phyloP scores from a whole-genome alignment of 2,797 vertebrate species.

The Microctenopoma steveboyesi region DNA sequence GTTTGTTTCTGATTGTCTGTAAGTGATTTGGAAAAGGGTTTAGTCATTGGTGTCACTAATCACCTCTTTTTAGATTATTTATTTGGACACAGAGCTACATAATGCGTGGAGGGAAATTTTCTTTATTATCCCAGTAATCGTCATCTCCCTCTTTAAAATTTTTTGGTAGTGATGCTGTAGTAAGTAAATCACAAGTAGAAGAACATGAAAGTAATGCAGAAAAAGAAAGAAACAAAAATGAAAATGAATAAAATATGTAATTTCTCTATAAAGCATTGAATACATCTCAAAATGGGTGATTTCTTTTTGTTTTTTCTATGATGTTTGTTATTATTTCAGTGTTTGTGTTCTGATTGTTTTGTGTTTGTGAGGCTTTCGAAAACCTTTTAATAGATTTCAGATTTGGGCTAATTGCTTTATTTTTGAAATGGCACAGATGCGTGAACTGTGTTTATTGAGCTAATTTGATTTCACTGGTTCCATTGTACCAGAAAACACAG shows the following conservation, averaged over 20 bases:
- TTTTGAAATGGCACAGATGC: not conserved
- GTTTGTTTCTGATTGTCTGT: conserved; percentile 72
- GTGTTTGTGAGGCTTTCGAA: conserved; percentile 21
- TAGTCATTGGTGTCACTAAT: not conserved
- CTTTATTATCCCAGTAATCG: conserved; percentile 35
- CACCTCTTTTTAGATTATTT: conserved; percentile 13
- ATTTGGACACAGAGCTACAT: conserved; percentile 22
- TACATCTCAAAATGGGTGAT: conserved; percentile 17
- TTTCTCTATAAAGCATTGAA: conserved; percentile 42
- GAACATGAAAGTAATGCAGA: conserved; percentile 1
- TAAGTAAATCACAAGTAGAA: conserved; percentile 4
- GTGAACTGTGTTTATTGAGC: not conserved
- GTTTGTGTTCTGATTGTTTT: conserved; percentile 45
- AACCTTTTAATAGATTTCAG: conserved; percentile 26
- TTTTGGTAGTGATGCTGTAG: not conserved
- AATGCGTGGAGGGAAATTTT: conserved; percentile 37
- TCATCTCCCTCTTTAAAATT: conserved; percentile 1
- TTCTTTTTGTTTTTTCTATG: conserved; percentile 34
- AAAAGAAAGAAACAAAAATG: conserved; percentile 8
- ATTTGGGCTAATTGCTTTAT: conserved; percentile 33
- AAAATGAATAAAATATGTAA: conserved; percentile 19
- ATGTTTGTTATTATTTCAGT: conserved; percentile 45
- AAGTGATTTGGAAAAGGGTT: conserved; percentile 1
- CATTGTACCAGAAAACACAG: not conserved
- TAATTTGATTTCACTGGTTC: conserved; percentile 2